phyloP scores from a whole-genome alignment of 2,113 vertebrate species.

The Dasyurus viverrinus region DNA sequence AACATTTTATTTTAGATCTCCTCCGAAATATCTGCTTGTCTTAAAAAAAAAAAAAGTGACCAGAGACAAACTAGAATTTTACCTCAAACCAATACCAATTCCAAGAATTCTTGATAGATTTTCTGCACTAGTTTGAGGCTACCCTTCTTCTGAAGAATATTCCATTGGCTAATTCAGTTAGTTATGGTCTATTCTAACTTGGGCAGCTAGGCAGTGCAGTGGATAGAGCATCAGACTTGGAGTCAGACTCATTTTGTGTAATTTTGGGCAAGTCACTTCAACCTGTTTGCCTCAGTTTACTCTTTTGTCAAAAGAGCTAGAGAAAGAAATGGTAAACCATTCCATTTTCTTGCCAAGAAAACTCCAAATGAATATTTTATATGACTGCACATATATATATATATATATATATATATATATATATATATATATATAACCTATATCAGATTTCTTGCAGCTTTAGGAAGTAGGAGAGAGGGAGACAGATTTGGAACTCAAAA shows the following conservation, averaged over 20 bases:
- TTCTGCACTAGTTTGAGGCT: neutral
- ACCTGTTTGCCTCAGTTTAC: neutral
- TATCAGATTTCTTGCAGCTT: too few relatives aligned
- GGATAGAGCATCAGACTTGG: neutral
- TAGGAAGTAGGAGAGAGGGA: too few relatives aligned
- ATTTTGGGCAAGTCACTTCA: neutral
- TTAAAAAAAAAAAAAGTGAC: slow-evolving; percentile 14
- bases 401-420: too few relatives aligned
- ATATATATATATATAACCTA: too few relatives aligned
- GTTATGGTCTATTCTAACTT: neutral
- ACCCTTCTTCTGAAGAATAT: neutral
- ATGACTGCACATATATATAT: too few relatives aligned
- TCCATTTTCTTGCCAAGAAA: neutral
- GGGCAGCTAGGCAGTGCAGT: neutral
- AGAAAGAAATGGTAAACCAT: neutral
- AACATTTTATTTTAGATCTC: slow-evolving; percentile 39
- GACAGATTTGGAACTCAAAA: too few relatives aligned
- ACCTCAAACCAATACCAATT: neutral
- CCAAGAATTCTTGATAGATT: neutral
- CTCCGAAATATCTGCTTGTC: neutral
- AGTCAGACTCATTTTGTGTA: neutral
- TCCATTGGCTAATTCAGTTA: neutral
- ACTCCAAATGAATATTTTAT: neutral
- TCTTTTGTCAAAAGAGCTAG: neutral
- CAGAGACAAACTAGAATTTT: neutral